A percentile compares a stretch with the other conserved stretches of the same genome.
phyloP scores from a whole-genome alignment of 2,113 vertebrate genomes.

The Lucifuga dentata region DNA sequence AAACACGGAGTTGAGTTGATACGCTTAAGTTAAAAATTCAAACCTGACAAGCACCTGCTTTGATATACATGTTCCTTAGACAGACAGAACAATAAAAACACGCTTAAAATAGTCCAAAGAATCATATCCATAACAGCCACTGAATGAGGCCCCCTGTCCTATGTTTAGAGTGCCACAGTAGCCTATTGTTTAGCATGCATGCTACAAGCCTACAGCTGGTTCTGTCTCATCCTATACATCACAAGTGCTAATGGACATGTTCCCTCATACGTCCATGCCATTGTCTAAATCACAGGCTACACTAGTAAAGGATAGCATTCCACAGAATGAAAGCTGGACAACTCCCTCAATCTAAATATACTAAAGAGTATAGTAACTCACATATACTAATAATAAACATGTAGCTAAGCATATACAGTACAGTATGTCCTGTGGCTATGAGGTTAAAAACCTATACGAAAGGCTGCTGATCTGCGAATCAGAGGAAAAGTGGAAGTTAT shows the following conservation, averaged over 20 bases:
- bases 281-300: slow-evolving; percentile 68
- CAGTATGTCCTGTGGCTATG: not conserved
- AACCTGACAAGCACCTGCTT: slow-evolving; percentile 22
- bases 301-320: slow-evolving; percentile 10
- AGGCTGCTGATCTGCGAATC: too few relatives aligned
- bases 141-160: slow-evolving; percentile 53
- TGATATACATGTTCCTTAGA: slow-evolving; percentile 8
- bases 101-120: slow-evolving; percentile 15
- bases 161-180: slow-evolving; percentile 44
- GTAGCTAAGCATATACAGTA: slow-evolving; percentile 24
- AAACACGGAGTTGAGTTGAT: not conserved
- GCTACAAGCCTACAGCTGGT: slow-evolving; percentile 46
- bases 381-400: slow-evolving; percentile 54
- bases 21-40: not conserved
- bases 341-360: slow-evolving; percentile 58
- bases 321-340: slow-evolving; percentile 48
- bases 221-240: slow-evolving; percentile 41
- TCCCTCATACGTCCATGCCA: slow-evolving; percentile 48
- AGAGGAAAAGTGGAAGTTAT: too few relatives aligned
- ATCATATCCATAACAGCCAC: slow-evolving; percentile 37
- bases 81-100: slow-evolving; percentile 25
- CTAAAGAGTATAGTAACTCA: slow-evolving; percentile 20
- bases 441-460: not conserved
- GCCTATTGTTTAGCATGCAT: slow-evolving; percentile 55
- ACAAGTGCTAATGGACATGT: slow-evolving; percentile 64